Evolutionary conservation across 1,140 invertebrate genomes (phyloP).

Genomic region (Pygmarrhopalites habei): DNA sequence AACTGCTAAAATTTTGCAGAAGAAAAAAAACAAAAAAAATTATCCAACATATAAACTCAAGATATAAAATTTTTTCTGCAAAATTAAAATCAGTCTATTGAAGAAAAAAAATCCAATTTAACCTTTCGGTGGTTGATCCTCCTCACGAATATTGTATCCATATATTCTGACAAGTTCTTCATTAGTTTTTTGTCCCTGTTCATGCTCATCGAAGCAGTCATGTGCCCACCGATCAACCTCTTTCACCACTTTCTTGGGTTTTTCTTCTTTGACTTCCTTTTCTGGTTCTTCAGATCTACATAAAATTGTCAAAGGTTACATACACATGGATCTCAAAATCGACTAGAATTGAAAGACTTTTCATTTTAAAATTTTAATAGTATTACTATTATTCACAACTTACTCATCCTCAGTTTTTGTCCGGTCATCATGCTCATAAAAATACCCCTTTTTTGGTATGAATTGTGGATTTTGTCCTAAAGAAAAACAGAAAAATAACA

Average conservation of each 20-base stretch:
- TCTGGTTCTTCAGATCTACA: slow-evolving; percentile 10
- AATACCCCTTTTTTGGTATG: slow-evolving; percentile 89
- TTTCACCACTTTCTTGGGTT: slow-evolving; percentile 43
- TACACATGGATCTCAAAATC: not conserved
- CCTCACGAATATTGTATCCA: slow-evolving; percentile 89
- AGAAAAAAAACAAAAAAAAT: too few relatives aligned
- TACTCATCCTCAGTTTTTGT: slow-evolving; percentile 58
- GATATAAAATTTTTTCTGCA: too few relatives aligned
- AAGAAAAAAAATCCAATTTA: too few relatives aligned
- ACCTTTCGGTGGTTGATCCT: slow-evolving; percentile 81
- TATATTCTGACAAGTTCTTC: slow-evolving; percentile 81
- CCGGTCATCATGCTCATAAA: slow-evolving; percentile 92
- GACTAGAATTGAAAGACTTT: not conserved
- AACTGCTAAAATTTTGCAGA: too few relatives aligned
- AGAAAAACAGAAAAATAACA: too few relatives aligned
- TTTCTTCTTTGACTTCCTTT: slow-evolving; percentile 28
- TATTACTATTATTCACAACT: not conserved
- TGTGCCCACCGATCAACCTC: slow-evolving; percentile 76
- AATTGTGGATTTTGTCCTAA: slow-evolving; percentile 94
- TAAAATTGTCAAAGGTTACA: too few relatives aligned
- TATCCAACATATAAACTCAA: too few relatives aligned
- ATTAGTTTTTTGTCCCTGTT: slow-evolving; percentile 76
- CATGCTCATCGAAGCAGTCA: slow-evolving; percentile 73
- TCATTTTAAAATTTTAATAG: too few relatives aligned
- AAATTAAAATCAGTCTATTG: too few relatives aligned